Evolutionary conservation across 1,140 invertebrate genomes (phyloP).

Genomic region (Xylocopa sonorina): DNA sequence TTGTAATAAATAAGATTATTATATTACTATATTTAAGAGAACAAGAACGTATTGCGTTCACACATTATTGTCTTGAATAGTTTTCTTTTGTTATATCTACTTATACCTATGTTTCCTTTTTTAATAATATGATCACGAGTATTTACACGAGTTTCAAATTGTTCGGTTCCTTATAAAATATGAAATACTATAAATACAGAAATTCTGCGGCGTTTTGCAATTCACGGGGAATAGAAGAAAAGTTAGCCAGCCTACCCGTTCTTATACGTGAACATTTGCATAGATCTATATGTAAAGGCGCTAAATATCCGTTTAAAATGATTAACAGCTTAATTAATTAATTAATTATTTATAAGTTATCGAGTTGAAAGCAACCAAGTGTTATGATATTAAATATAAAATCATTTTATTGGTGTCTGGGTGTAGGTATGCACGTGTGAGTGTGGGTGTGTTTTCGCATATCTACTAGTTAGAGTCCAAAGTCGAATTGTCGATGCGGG

Average conservation of each 20-base stretch:
- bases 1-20: too few relatives aligned
- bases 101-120: constrained; percentile 26
- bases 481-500: not conserved
- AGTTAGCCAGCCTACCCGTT: not conserved
- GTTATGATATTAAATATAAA: not conserved
- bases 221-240: not conserved
- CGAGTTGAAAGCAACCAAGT: not conserved
- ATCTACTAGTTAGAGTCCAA: constrained; percentile 5
- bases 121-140: constrained; percentile 27
- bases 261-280: not conserved
- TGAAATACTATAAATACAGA: constrained; percentile 52
- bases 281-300: too few relatives aligned
- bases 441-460: not conserved
- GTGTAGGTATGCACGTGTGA: not conserved
- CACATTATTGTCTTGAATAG: not conserved
- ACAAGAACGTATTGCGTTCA: not conserved
- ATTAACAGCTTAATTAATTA: constrained; percentile 22
- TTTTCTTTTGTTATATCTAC: not conserved
- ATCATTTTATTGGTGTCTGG: not conserved
- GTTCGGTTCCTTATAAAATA: constrained; percentile 34
- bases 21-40: too few relatives aligned
- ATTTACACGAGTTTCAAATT: constrained; percentile 24
- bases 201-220: not conserved
- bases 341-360: constrained; percentile 31
- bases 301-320: not conserved